Conservation (phyloP, 2,797 vertebrate species). For the Takifugu rubripes region DNA sequence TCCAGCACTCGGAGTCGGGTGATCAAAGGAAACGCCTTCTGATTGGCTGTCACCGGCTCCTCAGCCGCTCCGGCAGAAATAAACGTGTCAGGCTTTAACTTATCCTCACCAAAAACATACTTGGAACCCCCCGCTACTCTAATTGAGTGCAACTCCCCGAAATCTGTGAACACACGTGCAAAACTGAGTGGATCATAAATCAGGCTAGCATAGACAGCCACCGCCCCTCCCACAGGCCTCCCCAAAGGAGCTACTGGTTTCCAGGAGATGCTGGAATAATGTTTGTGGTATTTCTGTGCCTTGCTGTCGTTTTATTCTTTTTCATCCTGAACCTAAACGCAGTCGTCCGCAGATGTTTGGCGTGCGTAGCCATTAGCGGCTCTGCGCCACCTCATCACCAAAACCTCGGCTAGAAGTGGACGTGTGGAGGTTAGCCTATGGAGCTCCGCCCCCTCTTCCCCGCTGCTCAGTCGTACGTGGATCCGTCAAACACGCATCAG, state of each 20-base stretch:
- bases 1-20: slow-evolving; percentile 66
- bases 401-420: slow-evolving; percentile 69
- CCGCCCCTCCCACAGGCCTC: slow-evolving; percentile 31
- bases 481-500: slow-evolving; percentile 56
- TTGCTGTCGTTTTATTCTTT: slow-evolving; percentile 8
- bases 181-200: slow-evolving; percentile 64
- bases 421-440: slow-evolving; percentile 67
- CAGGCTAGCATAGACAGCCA: slow-evolving; percentile 58
- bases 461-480: slow-evolving; percentile 52
- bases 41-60: slow-evolving; percentile 72
- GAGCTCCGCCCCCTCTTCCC: slow-evolving; percentile 25
- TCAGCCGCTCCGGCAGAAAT: slow-evolving; percentile 66
- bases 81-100: slow-evolving; percentile 74
- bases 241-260: slow-evolving; percentile 53
- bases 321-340: slow-evolving; percentile 26
- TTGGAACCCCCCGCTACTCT: slow-evolving; percentile 67
- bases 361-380: slow-evolving; percentile 60
- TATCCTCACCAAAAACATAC: slow-evolving; percentile 63
- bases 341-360: slow-evolving; percentile 46
- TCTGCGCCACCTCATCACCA: slow-evolving; percentile 63
- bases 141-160: slow-evolving; percentile 71
- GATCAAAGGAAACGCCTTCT: slow-evolving; percentile 75
- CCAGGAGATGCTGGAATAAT: slow-evolving; percentile 50
- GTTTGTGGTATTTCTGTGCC: slow-evolving; percentile 40
- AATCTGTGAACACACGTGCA: slow-evolving; percentile 70